Conservation (phyloP, 2,797 vertebrate species). For the Poecilia wingei region DNA sequence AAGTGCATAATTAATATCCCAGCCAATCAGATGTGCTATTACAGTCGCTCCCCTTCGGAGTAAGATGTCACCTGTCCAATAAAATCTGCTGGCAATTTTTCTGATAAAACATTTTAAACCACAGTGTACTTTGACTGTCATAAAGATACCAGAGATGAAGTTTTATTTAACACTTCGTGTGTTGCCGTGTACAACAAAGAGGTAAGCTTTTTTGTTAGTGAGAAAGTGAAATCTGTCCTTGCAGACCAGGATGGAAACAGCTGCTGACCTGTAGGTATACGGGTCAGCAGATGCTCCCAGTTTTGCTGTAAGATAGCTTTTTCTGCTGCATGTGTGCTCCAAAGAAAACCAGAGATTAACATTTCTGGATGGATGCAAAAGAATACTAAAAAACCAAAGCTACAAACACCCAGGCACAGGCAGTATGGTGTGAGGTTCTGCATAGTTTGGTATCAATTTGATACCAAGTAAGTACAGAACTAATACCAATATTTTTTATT, state of each 20-base stretch:
- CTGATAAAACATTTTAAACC: constrained; percentile 10
- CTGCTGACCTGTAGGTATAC: constrained; percentile 6
- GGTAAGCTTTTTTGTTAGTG: neutral
- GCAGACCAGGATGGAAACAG: neutral
- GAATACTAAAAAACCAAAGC: no score
- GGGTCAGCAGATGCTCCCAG: constrained; percentile 7
- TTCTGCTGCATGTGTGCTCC: neutral
- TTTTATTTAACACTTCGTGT: neutral
- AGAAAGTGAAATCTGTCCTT: neutral
- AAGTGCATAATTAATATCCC: constrained; percentile 91
- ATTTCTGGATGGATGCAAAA: no score
- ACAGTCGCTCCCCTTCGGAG: constrained; percentile 49
- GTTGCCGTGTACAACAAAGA: neutral
- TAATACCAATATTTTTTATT: no score
- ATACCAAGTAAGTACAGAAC: no score
- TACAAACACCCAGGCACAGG: no score
- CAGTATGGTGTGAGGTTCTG: no score
- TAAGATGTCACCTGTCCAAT: constrained; percentile 58
- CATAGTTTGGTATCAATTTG: no score
- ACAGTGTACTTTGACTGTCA: neutral
- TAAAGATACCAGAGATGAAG: neutral
- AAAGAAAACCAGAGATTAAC: no score
- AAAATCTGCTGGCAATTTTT: constrained; percentile 36
- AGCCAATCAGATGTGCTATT: constrained; percentile 83
- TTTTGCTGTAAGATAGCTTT: neutral